A percentile compares a stretch with the other conserved stretches of the same genome.
phyloP scores from a whole-genome alignment of 2,888 invertebrate species.

The Hemicrepidius hirtus region DNA sequence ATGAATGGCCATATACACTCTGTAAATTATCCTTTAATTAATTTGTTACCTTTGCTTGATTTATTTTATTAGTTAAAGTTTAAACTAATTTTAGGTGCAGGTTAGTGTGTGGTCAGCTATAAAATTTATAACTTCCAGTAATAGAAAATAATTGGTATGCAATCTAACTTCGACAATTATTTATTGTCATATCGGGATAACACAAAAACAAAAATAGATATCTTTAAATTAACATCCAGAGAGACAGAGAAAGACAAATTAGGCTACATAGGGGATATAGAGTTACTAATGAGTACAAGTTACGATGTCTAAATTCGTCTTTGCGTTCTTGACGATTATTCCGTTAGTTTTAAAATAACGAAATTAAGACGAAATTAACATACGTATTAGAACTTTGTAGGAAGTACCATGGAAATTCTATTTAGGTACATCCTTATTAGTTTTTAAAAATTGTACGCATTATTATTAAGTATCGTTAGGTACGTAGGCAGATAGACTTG shows the following conservation, averaged over 20 bases:
- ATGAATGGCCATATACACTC: constrained; percentile 54
- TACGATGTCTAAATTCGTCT: constrained; percentile 23
- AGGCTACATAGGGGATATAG: constrained; percentile 4
- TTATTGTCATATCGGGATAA: constrained; percentile 26
- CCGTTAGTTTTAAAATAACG: constrained; percentile 25
- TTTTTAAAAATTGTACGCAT: too few relatives aligned
- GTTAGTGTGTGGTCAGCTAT: constrained; percentile 7
- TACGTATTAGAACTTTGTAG: not conserved
- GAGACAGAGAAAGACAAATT: constrained; percentile 22
- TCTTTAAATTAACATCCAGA: constrained; percentile 7
- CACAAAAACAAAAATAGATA: constrained; percentile 15
- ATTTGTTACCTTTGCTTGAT: constrained; percentile 36
- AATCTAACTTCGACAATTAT: constrained; percentile 23
- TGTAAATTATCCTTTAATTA: constrained; percentile 56
- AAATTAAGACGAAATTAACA: constrained; percentile 5
- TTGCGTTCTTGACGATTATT: not conserved
- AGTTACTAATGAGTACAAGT: constrained; percentile 37
- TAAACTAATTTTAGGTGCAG: constrained; percentile 4
- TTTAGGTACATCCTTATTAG: too few relatives aligned
- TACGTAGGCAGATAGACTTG: too few relatives aligned
- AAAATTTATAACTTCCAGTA: constrained; percentile 6
- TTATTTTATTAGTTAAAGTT: not conserved
- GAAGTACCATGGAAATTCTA: not conserved
- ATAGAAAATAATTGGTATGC: constrained; percentile 25
- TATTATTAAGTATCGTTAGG: too few relatives aligned